Percentiles rank a stretch among this genome's conserved stretches.
Conservation (phyloP, 2,113 vertebrate genomes). For the Vombatus ursinus region DNA sequence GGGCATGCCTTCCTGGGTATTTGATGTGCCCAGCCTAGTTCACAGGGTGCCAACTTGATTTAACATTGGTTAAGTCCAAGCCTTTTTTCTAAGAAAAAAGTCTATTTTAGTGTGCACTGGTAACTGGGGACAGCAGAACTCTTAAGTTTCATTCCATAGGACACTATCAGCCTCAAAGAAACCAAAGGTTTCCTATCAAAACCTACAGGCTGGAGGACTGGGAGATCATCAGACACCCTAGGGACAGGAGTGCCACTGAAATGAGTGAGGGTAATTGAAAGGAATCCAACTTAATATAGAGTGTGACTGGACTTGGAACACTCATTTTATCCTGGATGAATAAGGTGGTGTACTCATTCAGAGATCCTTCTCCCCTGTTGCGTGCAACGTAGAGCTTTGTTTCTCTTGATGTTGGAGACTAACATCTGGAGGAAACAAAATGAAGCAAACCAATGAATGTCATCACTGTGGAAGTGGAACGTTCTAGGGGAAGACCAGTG, state of each 20-base stretch:
- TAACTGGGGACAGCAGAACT: not conserved
- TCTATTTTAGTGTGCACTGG: constrained; percentile 21
- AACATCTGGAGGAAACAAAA: not conserved
- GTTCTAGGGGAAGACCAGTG: constrained; percentile 47
- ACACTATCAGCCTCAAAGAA: not conserved
- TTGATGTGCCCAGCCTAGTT: constrained; percentile 55
- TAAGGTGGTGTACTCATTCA: not conserved
- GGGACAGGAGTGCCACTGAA: not conserved
- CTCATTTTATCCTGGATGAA: not conserved
- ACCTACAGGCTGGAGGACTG: not conserved
- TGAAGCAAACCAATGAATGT: not conserved
- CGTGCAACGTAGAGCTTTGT: not conserved
- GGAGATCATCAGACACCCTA: not conserved
- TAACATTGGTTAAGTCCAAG: constrained; percentile 34
- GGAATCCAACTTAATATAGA: not conserved
- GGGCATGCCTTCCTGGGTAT: not conserved
- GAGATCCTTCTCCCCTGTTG: not conserved
- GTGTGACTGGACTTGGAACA: not conserved
- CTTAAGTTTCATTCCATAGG: constrained; percentile 7
- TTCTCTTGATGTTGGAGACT: constrained; percentile 11
- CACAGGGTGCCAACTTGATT: constrained; percentile 56
- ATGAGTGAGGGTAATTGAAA: not conserved
- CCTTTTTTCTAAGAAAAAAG: constrained; percentile 1
- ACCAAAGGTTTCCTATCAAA: constrained; percentile 8
- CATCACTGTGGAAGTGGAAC: not conserved